Evolutionary conservation across 2,797 vertebrate genomes (phyloP).

Genomic region (Tangara arthus): DNA sequence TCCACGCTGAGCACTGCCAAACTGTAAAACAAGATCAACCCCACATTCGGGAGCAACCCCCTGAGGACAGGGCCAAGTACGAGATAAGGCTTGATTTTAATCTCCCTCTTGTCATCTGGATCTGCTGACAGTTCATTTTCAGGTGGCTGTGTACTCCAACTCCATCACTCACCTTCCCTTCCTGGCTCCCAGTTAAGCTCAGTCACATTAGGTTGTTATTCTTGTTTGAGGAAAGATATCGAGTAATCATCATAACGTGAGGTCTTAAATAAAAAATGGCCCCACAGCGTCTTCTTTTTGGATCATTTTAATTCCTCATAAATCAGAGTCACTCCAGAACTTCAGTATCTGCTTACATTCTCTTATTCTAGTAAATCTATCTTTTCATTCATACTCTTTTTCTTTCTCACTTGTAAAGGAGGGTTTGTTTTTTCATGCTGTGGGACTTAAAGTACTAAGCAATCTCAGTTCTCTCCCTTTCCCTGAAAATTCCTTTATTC

Average conservation of each 20-base stretch:
- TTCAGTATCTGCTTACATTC: neutral
- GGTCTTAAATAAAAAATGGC: neutral
- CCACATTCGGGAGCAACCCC: neutral
- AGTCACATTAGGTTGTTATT: neutral
- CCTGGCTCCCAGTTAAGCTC: neutral
- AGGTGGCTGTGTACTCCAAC: neutral
- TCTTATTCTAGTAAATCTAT: neutral
- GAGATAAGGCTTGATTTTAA: slow-evolving; percentile 1
- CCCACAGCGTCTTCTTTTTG: neutral
- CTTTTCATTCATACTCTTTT: neutral
- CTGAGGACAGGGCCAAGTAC: neutral
- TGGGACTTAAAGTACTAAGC: neutral
- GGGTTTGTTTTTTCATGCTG: neutral
- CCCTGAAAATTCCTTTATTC: slow-evolving; percentile 5
- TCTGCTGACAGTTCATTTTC: slow-evolving; percentile 48
- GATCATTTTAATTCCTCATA: neutral
- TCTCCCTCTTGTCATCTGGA: slow-evolving; percentile 27
- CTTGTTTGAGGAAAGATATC: neutral
- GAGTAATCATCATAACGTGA: neutral
- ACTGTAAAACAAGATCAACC: neutral
- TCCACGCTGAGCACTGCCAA: neutral
- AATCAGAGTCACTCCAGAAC: neutral
- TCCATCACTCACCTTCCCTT: neutral
- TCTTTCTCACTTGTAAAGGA: neutral
- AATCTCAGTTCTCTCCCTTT: neutral